Evolutionary conservation across 2,797 vertebrate species (phyloP).

Genomic region (Trachops cirrhosus): DNA sequence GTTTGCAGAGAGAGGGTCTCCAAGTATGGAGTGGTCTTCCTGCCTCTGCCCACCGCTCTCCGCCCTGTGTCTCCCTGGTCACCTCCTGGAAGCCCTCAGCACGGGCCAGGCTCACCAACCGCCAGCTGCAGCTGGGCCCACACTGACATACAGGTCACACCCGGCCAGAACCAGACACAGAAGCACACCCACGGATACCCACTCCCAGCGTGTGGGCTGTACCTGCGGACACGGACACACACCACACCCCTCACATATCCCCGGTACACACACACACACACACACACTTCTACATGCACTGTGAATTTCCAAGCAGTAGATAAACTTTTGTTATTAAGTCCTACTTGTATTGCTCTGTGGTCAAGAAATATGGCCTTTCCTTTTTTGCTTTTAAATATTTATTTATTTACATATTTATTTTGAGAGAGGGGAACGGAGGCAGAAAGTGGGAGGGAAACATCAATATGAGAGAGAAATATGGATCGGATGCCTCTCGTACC

Average conservation of each 20-base stretch:
- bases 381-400: not conserved
- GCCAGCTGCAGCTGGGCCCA: not conserved
- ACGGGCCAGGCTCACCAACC: fast-evolving
- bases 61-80: not conserved
- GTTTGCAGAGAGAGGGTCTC: not conserved
- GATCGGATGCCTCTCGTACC: not conserved
- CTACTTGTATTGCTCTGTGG: not conserved
- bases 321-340: not conserved
- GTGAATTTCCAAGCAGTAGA: conserved; percentile 10
- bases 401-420: not conserved
- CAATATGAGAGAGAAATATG: not conserved
- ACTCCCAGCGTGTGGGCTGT: fast-evolving
- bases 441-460: not conserved
- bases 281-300: not conserved
- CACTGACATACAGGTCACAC: not conserved
- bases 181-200: not conserved
- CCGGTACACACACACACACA: not conserved
- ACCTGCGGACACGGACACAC: not conserved
- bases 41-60: not conserved
- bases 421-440: not conserved
- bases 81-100: not conserved
- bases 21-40: not conserved
- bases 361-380: not conserved
- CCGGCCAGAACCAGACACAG: not conserved
- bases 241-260: not conserved